These are phyloP conservation scores for Macrotis lagotis DNA, from an alignment of 2,113 vertebrate genomes.

Conservation along the genomic window DNA sequence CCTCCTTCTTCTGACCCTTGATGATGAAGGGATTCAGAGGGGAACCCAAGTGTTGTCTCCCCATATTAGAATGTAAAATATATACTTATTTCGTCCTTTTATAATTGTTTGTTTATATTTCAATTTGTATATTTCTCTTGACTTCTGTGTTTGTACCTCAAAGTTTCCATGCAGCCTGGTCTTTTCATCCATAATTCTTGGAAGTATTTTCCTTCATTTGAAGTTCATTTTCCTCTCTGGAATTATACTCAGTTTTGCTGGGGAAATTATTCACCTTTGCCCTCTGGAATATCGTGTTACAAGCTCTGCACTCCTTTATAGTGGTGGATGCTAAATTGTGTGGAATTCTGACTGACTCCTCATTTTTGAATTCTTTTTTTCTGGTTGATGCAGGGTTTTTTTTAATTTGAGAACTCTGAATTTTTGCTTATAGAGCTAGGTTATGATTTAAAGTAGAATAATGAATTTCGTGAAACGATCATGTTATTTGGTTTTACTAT, in stretches of 20 bases:
- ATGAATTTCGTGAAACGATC: not conserved
- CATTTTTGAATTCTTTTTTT: not conserved
- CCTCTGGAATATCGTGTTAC: not conserved
- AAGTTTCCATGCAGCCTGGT: not conserved
- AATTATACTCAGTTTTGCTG: not conserved
- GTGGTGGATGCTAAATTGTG: not conserved
- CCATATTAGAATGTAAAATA: not conserved
- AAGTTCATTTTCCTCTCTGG: not conserved
- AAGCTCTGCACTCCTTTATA: not conserved
- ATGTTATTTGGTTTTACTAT: not conserved
- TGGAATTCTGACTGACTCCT: not conserved
- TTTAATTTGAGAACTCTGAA: not conserved
- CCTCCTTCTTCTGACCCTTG: not conserved
- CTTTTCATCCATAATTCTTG: not conserved
- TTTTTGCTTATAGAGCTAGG: not conserved
- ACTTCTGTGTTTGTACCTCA: not conserved
- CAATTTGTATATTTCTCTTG: not conserved
- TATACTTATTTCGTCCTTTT: not conserved
- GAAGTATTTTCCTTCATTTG: not conserved
- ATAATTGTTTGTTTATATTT: not conserved
- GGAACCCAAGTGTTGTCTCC: not conserved
- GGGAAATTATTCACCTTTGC: not conserved
- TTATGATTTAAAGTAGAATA: not conserved
- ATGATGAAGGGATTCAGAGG: not conserved
- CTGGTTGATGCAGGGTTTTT: not conserved